Base-by-base conservation (phyloP, 2,888 invertebrate species). In the Tyria jacobaeae region DNA sequence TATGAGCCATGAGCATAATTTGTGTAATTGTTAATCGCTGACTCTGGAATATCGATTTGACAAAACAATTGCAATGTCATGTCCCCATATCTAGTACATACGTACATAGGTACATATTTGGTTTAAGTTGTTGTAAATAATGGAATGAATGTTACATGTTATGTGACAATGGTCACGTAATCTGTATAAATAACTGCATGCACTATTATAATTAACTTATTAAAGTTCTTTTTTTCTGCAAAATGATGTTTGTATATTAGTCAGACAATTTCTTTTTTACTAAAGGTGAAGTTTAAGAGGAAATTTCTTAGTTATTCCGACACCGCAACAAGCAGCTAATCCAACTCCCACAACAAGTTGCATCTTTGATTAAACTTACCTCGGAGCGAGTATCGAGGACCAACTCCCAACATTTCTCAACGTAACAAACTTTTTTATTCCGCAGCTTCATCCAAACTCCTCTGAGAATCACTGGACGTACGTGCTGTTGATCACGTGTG, bases 361-460 rank as follows among this genome's bases (percentile, higher is more conserved):
- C 56, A 51, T 52, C 56, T 51, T 37, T 61, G 47, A 61, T 61
- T 56, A 56, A 56, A 56, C 51, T 56, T 61, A 27, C 21, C 56
- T 51, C 39, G 9, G 50, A 55, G 31, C n/a, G 56, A 56, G 47
- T 49, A 15, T n/a, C 50, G 25, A n/a, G 56, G 14, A 31, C 9
- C 50, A 31, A 44, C 47, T 61, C 55, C 58, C 39, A 60, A 55
- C 61, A 52, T 58, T 66, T 61, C 64, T 62, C 60, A 64, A 60
- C 63, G 34, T n/a, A 52, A 53, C 61, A 58, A 14, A 10, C 25
- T 49, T 63, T 60, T 66, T 68, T 70, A 63, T 59, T 57, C 52
- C 56, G 55, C 14, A 41, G 57, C 58, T 71, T 60, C 56, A 65
- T 74, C 69, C 47, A 61, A 17, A 66, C 50, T 68, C 61, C 52